Percentiles rank a stretch among this genome's conserved stretches.
These are phyloP conservation scores for Chamaedrilus cognettii DNA, from an alignment of 2,888 invertebrate species.

Conservation along the genomic window DNA sequence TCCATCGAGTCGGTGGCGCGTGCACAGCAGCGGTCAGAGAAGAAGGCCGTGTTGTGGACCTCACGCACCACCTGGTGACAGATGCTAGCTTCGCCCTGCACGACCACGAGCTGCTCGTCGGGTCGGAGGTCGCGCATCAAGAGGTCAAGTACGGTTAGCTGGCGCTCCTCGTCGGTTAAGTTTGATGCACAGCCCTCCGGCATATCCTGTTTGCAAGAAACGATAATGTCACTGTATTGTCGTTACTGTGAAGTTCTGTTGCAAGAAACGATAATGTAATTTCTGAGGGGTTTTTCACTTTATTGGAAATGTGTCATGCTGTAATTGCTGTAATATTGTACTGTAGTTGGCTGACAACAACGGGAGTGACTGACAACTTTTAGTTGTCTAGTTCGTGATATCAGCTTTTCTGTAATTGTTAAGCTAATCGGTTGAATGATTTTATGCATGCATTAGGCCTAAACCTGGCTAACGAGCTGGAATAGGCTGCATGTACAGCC, in stretches of 20 bases:
- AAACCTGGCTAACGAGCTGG: too few species aligned
- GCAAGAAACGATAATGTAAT: too few species aligned
- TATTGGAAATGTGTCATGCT: too few species aligned
- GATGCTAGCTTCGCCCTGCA: slow-evolving; percentile 36
- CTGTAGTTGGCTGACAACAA: too few species aligned
- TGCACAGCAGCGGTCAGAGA: slow-evolving; percentile 35
- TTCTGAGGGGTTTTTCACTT: too few species aligned
- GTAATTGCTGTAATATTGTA: too few species aligned
- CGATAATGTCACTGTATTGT: too few species aligned
- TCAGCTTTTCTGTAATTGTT: too few species aligned
- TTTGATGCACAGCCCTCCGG: slow-evolving; percentile 43
- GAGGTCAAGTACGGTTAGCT: slow-evolving; percentile 26
- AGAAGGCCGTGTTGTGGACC: slow-evolving; percentile 25
- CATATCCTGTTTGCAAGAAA: slow-evolving; percentile 14
- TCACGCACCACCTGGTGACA: slow-evolving; percentile 44
- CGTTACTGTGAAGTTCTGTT: too few species aligned
- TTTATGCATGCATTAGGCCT: neutral
- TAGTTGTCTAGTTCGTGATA: too few species aligned
- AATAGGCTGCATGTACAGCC: too few species aligned
- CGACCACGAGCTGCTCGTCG: slow-evolving; percentile 15
- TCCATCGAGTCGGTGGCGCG: neutral
- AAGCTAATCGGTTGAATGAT: neutral
- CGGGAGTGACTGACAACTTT: too few species aligned
- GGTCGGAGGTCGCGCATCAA: slow-evolving; percentile 27
- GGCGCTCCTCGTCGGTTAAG: slow-evolving; percentile 33